phyloP scores from a whole-genome alignment of 1,140 invertebrate genomes.

The Coptotermes formosanus region DNA sequence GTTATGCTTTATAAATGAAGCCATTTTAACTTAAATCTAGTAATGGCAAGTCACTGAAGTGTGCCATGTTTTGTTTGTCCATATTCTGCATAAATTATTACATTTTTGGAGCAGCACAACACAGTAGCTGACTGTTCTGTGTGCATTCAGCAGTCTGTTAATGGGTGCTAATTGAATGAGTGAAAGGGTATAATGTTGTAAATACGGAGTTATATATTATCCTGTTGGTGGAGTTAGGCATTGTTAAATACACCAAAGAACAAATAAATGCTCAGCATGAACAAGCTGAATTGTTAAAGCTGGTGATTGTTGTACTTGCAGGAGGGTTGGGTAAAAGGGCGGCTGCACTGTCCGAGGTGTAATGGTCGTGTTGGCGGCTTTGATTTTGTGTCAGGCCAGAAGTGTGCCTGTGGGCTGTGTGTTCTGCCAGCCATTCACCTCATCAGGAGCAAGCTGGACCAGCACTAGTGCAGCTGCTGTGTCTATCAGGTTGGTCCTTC shows the following conservation, averaged over 20 bases:
- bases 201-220: background rate
- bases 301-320: background rate
- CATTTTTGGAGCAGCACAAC: too few relatives aligned
- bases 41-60: too few relatives aligned
- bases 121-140: too few relatives aligned
- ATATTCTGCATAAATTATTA: too few relatives aligned
- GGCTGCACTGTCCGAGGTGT: background rate
- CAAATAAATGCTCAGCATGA: background rate
- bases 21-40: too few relatives aligned
- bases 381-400: slow-evolving; percentile 4
- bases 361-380: background rate
- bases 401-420: background rate
- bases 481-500: too few relatives aligned
- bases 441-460: background rate
- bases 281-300: background rate
- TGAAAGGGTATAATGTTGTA: too few relatives aligned
- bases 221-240: background rate
- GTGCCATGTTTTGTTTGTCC: too few relatives aligned
- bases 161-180: too few relatives aligned
- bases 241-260: background rate
- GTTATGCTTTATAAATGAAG: too few relatives aligned
- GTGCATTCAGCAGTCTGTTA: too few relatives aligned
- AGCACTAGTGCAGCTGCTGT: background rate
- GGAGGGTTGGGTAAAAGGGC: background rate
- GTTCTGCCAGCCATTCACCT: background rate